Evolutionary conservation across 2,888 invertebrate genomes (phyloP), one percentile per base, ranked within the genome.

Genomic region (Xanthia togata): DNA sequence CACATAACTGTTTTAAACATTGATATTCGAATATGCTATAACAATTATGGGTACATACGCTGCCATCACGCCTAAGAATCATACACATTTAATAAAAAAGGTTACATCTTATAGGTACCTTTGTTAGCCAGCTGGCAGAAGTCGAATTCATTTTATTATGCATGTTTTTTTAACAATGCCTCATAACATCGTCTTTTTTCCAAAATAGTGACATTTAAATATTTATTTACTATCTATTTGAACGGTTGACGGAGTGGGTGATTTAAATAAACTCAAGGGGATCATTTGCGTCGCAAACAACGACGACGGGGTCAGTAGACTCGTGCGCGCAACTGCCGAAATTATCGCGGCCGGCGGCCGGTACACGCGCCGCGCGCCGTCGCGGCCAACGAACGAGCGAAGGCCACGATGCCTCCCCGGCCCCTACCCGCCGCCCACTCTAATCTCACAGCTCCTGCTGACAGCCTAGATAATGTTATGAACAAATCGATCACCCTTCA

Each of bases 241-340:
- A 88, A 88, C 90, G 87, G 89, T 90, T 91, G 90, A 87, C 88
- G 81, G 90, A 90, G 91, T 92, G 87, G 89, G 86, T 88, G 91
- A 95, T 95, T 96, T 96, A 94, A 96, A 96, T 96, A 96, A 95
- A 96, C 95, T 95, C 95, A 95, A 96, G 96, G 94, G 94, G 94
- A 95, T 94, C 92, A 95, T 94, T 95, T 93, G 94, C 94, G 95
- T 95, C 94, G 95, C 94, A 93, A 95, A 95, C 95, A 94, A 91
- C 93, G 90, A 85, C 80, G 87, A 90, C 93, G 96, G 96, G 96
- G 96, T 96, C 96, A 96, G 95, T 96, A 96, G 92, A 95, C 96
- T 94, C 94, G 84, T 88, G 89, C 92, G 92, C 92, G 92, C 93
- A 93, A 94, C 93, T 92, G 96, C 96, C 96, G 95, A 96, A 96